Evolutionary conservation across 1,140 invertebrate genomes (phyloP).

Genomic region (Gonioctena quinquepunctata): DNA sequence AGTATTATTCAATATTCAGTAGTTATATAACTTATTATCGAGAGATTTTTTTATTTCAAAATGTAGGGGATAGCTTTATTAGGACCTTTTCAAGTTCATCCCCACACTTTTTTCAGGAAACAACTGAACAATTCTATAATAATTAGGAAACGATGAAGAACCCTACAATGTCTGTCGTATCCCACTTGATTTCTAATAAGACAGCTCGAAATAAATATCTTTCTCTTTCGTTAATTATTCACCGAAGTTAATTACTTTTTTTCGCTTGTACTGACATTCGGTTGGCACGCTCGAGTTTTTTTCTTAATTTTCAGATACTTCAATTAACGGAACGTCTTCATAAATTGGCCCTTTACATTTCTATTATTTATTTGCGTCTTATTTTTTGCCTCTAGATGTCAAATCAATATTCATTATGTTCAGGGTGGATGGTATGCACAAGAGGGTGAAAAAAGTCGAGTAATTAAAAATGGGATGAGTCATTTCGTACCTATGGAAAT

Average conservation of each 20-base stretch:
- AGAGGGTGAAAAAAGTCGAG: not conserved
- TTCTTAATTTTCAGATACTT: constrained; percentile 47
- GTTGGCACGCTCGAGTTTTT: constrained; percentile 39
- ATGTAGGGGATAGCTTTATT: too few species aligned
- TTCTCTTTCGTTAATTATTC: constrained; percentile 39
- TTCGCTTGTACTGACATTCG: constrained; percentile 43
- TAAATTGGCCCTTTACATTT: constrained; percentile 37
- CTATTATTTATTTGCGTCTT: constrained; percentile 36
- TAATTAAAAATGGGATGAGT: not conserved
- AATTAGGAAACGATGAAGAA: constrained; percentile 9
- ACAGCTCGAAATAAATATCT: constrained; percentile 29
- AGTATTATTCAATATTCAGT: too few species aligned
- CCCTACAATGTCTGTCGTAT: not conserved
- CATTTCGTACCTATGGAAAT: not conserved
- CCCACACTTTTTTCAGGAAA: not conserved
- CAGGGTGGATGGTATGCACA: not conserved
- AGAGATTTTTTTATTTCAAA: too few species aligned
- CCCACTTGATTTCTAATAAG: constrained; percentile 35
- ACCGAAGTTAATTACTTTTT: constrained; percentile 42
- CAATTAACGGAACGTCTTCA: constrained; percentile 45
- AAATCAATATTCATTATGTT: constrained; percentile 25
- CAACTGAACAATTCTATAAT: not conserved
- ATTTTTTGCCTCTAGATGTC: constrained; percentile 19
- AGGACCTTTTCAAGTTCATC: too few species aligned
- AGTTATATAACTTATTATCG: too few species aligned